Base-by-base conservation (phyloP, 2,888 invertebrate genomes). In the Chrysolina oricalcia region DNA sequence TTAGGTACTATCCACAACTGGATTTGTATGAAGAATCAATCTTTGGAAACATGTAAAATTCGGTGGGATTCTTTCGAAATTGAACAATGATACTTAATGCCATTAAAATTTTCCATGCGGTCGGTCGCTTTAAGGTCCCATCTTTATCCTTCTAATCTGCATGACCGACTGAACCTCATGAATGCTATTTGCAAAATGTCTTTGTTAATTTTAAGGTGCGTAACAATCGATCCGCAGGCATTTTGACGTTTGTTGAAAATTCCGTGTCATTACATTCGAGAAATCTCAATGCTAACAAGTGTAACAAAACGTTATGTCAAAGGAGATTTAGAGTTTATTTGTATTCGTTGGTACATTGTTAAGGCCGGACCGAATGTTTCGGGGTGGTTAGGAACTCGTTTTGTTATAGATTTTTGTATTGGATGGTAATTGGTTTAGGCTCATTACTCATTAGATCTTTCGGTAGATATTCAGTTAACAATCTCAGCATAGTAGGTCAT, bases 81-180 rank as follows among this genome's bases (percentile, higher is more conserved):
- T 19, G 40, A 53, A 68, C 80, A 81, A 79, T 83, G 81, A 80
- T 76, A 81, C 75, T 83, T 85, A 86, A 86, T 87, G 83, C 85
- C 81, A 86, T 87, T 87, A 86, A 83, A 86, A 86, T 86, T 87
- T 87, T 86, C 85, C 85, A 77, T 81, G 78, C 82, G 85, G 83
- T 80, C 81, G 84, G 75, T 76, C 79, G 70, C 77, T 78, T 72
- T 75, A 74, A 78, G 73, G 72, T 72, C 74, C 70, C 70, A 78
- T 78, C 62, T 79, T 78, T 80, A 78, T 78, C 79, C 80, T 69
- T 75, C 73, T 81, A 82, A 83, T 82, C 82, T 81, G 81, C 79
- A 83, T 82, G 80, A 82, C 80, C 79, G 79, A 79, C 76, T 75
- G 76, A 67, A 66, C 59, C 19, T 43, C 64, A 69, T 69, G 68